Percentiles rank a stretch among this genome's conserved stretches.
Evolutionary conservation across 2,888 invertebrate species (phyloP).

Genomic region (Lampropteryx suffumata): DNA sequence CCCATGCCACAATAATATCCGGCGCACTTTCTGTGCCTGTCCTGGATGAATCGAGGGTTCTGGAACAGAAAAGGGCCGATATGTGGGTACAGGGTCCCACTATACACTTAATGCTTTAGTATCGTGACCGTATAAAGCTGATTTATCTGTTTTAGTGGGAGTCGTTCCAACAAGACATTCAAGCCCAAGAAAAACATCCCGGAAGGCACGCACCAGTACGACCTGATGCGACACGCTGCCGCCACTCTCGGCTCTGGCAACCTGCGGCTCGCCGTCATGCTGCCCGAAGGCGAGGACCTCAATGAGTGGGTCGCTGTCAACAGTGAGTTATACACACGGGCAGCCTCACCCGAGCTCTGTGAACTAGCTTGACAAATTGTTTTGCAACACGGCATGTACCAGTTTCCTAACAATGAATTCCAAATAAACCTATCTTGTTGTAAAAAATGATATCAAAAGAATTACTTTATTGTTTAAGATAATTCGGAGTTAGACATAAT

Average conservation of each 20-base stretch:
- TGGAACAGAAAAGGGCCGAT: background rate
- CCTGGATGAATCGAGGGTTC: background rate
- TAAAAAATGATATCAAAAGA: no score
- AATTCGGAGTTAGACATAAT: no score
- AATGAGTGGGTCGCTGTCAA: slow-evolving; percentile 99
- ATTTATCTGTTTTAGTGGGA: slow-evolving; percentile 83
- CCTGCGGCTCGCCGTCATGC: slow-evolving; percentile 96
- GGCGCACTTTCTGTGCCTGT: background rate
- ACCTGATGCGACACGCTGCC: slow-evolving; percentile 99
- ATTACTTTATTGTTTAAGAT: no score
- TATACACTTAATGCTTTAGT: no score
- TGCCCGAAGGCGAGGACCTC: slow-evolving; percentile 99
- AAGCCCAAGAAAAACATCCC: slow-evolving; percentile 99
- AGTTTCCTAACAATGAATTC: no score
- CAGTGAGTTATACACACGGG: slow-evolving; percentile 86
- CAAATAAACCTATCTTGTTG: no score
- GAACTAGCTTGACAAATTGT: no score
- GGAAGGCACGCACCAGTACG: slow-evolving; percentile 99
- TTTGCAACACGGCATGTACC: no score
- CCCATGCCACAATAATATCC: background rate
- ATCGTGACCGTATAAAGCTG: no score
- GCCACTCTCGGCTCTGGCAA: slow-evolving; percentile 99
- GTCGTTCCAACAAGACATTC: slow-evolving; percentile 97
- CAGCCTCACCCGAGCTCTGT: no score
- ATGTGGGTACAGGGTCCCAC: background rate